Conservation (phyloP, 2,797 vertebrate genomes). For the Sebastes taczanowskii region DNA sequence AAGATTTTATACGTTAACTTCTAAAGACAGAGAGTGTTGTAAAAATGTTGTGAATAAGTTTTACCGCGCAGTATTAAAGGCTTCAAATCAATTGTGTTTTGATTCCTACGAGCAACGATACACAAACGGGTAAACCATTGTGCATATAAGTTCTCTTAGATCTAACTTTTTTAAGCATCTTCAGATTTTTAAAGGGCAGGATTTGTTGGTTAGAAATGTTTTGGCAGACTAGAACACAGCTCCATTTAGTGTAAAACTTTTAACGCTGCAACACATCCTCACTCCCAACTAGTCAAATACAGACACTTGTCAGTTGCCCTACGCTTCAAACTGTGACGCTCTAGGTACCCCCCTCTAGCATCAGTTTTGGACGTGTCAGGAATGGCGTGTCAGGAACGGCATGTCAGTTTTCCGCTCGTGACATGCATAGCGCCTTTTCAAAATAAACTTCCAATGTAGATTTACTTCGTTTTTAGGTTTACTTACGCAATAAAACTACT, state of each 20-base stretch:
- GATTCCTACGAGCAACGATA: slow-evolving; percentile 26
- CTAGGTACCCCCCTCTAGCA: not conserved
- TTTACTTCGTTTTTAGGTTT: not conserved
- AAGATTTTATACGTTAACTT: slow-evolving; percentile 67
- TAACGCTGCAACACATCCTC: too few species aligned
- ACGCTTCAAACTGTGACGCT: too few species aligned
- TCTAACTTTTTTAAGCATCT: not conserved
- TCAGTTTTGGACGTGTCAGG: not conserved
- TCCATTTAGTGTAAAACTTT: too few species aligned
- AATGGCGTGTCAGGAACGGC: too few species aligned
- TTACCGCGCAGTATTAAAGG: slow-evolving; percentile 37
- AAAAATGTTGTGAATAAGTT: slow-evolving; percentile 38
- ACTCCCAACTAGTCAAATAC: too few species aligned
- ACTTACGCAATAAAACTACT: not conserved
- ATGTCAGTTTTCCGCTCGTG: not conserved
- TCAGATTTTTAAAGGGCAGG: not conserved
- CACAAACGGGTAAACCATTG: not conserved
- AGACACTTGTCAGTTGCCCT: too few species aligned
- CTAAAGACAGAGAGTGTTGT: slow-evolving; percentile 10
- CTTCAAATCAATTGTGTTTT: slow-evolving; percentile 43
- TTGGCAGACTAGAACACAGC: not conserved
- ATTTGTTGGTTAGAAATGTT: not conserved
- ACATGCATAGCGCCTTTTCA: not conserved
- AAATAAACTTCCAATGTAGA: not conserved
- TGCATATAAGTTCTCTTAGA: too few species aligned